Evolutionary conservation across 2,888 invertebrate genomes (phyloP), one percentile per base, ranked within the genome.

Genomic region (Caprella mutica): DNA sequence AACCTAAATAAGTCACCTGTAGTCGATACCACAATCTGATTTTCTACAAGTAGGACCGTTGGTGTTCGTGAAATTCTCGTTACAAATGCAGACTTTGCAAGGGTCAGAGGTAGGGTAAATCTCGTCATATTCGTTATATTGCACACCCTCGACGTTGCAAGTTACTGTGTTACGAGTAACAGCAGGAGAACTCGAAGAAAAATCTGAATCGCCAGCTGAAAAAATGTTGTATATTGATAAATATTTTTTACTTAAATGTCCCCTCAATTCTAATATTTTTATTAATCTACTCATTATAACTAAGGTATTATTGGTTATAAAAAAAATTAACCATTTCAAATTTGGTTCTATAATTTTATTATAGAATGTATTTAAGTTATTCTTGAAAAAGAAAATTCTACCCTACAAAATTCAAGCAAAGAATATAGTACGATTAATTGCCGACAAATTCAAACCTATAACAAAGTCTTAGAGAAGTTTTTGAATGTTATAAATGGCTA

Each of bases 11-110:
- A 5, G 19, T 17, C 1, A 57, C 60, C 60, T 43, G 51, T 50
- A 60, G 24, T 57, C 60, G 6, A 56, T 33, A 27, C 60, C 60
- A 56, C 63, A 63, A 30, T 52, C 50, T 9, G 44, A 33, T n/a
- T 29, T 43, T n/a, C 26, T 26, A 38, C 63, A 63, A 9, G 44
- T 44, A 21, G 52, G 46, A 1, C 59, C 59, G 26, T n/a, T 19
- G 0, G 59, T 55, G 4, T 38, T 48, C 5, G 50, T 51, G 33
- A 55, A 59, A 27, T 42, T 44, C 1, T 43, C n/a, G 9, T 40
- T 29, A 14, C 63, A 63, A n/a, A 63, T 43, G 21, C 63, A 63
- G 21, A 17, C 9, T 21, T 38, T 42, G 55, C 63, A 63, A 0
- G 57, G 50, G 5, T 39, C 17, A n/a, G 56, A 48, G 3, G 35